phyloP scores from a whole-genome alignment of 2,888 invertebrate species.

The Tachina grossa region DNA sequence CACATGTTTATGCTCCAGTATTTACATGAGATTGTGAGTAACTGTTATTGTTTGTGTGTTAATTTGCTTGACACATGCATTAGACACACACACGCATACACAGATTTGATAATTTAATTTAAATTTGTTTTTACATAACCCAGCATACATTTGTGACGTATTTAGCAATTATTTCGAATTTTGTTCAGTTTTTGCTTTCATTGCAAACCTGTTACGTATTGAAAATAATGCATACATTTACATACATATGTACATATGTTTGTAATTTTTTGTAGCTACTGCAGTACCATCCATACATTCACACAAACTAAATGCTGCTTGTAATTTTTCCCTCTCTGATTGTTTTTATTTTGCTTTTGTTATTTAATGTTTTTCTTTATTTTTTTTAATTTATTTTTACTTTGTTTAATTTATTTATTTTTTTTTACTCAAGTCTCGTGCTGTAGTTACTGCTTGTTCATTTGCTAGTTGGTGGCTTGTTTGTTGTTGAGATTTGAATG shows the following conservation, averaged over 20 bases:
- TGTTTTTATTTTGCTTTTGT: slow-evolving; percentile 19
- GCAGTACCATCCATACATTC: too few relatives aligned
- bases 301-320: slow-evolving; percentile 13
- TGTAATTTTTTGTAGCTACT: not conserved
- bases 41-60: slow-evolving; percentile 15
- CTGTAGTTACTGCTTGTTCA: slow-evolving; percentile 51
- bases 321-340: slow-evolving; percentile 44
- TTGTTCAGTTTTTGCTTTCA: slow-evolving; percentile 17
- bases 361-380: slow-evolving; percentile 17
- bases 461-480: slow-evolving; percentile 13
- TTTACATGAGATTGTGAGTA: not conserved
- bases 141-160: slow-evolving; percentile 58
- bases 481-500: slow-evolving; percentile 21
- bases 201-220: slow-evolving; percentile 22
- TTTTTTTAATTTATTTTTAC: slow-evolving; percentile 30
- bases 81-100: not conserved
- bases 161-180: not conserved
- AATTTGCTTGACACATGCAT: slow-evolving; percentile 18
- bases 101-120: slow-evolving; percentile 26
- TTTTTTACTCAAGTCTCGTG: slow-evolving; percentile 61
- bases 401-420: slow-evolving; percentile 25
- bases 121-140: slow-evolving; percentile 25
- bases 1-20: not conserved
- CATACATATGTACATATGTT: not conserved
- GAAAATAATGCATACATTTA: slow-evolving; percentile 22